A percentile compares a stretch with the other conserved stretches of the same genome.
phyloP scores from a whole-genome alignment of 1,140 invertebrate genomes.

The Homalodisca vitripennis region DNA sequence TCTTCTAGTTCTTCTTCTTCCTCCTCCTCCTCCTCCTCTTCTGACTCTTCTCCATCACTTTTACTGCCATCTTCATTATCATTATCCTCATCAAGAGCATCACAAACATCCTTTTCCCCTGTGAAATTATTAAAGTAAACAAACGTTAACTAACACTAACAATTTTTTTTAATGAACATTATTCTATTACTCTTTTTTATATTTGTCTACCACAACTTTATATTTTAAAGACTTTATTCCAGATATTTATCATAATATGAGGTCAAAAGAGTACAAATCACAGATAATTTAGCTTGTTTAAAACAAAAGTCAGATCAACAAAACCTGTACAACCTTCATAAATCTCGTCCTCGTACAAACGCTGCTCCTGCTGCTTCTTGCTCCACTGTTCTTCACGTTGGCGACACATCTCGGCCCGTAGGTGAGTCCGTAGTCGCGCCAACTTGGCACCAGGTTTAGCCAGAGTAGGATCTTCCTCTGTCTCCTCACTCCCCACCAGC shows the following conservation, averaged over 20 bases:
- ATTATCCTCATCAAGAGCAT: constrained; percentile 9
- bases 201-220: too few relatives aligned
- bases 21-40: constrained; percentile 21
- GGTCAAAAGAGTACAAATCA: not conserved
- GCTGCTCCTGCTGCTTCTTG: constrained; percentile 29
- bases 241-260: too few relatives aligned
- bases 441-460: constrained; percentile 61
- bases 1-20: constrained; percentile 36
- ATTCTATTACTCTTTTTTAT: too few relatives aligned
- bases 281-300: not conserved
- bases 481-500: constrained; percentile 34
- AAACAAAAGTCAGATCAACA: not conserved
- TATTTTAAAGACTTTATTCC: too few relatives aligned
- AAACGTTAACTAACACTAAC: too few relatives aligned
- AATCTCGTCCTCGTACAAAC: constrained; percentile 33
- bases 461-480: constrained; percentile 43
- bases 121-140: not conserved
- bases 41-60: not conserved
- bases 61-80: constrained; percentile 16
- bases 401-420: constrained; percentile 61
- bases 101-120: constrained; percentile 26
- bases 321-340: constrained; percentile 33
- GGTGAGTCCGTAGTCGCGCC: constrained; percentile 57
- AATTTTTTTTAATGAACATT: too few relatives aligned
- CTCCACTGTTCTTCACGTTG: constrained; percentile 60